Percentiles rank a stretch among this genome's conserved stretches.
Evolutionary conservation across 2,888 invertebrate species (phyloP).

Genomic region (Clanis bilineata): DNA sequence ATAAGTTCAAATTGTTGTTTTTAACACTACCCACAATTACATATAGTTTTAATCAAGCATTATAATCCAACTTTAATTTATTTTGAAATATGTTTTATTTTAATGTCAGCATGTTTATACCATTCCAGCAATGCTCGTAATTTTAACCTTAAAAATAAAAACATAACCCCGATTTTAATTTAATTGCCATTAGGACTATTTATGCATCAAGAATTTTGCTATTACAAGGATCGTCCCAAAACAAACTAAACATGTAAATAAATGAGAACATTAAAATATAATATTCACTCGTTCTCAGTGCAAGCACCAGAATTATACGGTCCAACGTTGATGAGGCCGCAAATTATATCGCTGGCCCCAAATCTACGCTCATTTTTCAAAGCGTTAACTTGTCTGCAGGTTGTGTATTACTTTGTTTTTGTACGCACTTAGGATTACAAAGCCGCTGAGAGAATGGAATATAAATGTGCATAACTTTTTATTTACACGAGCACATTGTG

Average conservation of each 20-base stretch:
- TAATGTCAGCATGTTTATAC: too few relatives aligned
- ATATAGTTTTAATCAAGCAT: too few relatives aligned
- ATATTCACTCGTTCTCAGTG: constrained; percentile 18
- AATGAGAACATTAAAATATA: constrained; percentile 34
- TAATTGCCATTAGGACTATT: too few relatives aligned
- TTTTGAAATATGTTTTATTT: too few relatives aligned
- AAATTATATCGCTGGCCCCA: constrained; percentile 24
- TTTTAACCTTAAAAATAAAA: too few relatives aligned
- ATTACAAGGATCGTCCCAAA: not conserved
- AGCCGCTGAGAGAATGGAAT: constrained; percentile 2
- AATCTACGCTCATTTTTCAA: constrained; percentile 21
- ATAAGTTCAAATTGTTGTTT: too few relatives aligned
- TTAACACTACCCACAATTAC: too few relatives aligned
- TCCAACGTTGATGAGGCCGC: constrained; percentile 32
- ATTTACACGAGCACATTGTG: not conserved
- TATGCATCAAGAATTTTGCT: not conserved
- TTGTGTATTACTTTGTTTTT: constrained; percentile 11
- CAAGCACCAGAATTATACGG: constrained; percentile 28
- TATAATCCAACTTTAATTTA: too few relatives aligned
- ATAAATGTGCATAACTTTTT: constrained; percentile 8
- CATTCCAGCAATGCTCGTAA: too few relatives aligned
- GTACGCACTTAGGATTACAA: constrained; percentile 12
- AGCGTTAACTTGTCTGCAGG: constrained; percentile 12
- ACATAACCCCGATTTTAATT: too few relatives aligned
- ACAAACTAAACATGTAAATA: constrained; percentile 16